A percentile compares a stretch with the other conserved stretches of the same genome.
phyloP scores from a whole-genome alignment of 2,888 invertebrate species.

The Brassicogethes aeneus region DNA sequence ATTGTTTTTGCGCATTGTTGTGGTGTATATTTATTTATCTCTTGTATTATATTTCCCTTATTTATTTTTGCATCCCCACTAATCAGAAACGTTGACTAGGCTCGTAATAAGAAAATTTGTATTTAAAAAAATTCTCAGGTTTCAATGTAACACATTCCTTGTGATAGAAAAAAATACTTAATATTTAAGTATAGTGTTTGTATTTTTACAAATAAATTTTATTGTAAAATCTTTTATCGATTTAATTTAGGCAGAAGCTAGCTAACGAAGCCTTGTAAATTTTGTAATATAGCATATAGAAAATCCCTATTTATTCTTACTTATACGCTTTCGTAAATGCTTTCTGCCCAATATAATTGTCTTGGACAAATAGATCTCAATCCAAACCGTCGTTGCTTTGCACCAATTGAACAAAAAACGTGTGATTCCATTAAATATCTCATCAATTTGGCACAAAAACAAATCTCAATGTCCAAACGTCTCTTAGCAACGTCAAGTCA shows the following conservation, averaged over 20 bases:
- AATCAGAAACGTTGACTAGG: neutral
- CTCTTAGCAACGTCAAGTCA: too few relatives aligned
- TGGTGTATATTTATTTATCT: slow-evolving; percentile 16
- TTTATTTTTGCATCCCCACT: slow-evolving; percentile 14
- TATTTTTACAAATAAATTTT: slow-evolving; percentile 30
- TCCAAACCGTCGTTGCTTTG: slow-evolving; percentile 19
- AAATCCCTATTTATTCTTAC: neutral
- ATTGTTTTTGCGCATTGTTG: slow-evolving; percentile 19
- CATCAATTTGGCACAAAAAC: slow-evolving; percentile 10
- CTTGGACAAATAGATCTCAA: slow-evolving; percentile 29
- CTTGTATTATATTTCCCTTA: slow-evolving; percentile 17
- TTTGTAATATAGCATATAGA: neutral
- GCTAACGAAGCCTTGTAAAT: neutral
- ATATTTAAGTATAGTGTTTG: slow-evolving; percentile 39
- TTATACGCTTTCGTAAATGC: neutral
- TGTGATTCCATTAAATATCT: slow-evolving; percentile 13
- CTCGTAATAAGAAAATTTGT: neutral
- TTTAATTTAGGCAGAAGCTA: slow-evolving; percentile 7
- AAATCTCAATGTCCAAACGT: slow-evolving; percentile 9
- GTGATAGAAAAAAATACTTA: slow-evolving; percentile 37
- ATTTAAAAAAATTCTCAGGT: slow-evolving; percentile 18
- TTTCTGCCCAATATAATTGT: slow-evolving; percentile 4
- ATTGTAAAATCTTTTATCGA: slow-evolving; percentile 18
- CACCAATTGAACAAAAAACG: slow-evolving; percentile 14
- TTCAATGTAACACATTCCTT: slow-evolving; percentile 26